Conservation (phyloP, 53 echinoderm and acorn worm genomes). For the Echinarachnius parma region DNA sequence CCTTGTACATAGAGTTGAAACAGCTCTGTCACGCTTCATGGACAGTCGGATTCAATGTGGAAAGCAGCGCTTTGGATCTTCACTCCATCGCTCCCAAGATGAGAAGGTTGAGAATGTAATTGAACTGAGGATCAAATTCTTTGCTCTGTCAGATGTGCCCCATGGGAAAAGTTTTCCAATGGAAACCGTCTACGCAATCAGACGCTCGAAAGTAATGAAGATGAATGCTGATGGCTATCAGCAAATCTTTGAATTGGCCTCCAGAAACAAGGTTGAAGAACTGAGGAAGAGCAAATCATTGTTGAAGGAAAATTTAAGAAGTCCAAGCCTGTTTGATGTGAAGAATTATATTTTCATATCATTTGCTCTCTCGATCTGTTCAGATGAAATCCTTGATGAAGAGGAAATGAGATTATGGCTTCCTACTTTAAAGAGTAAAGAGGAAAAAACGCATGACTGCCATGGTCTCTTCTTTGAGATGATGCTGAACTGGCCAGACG, state of each 20-base stretch:
- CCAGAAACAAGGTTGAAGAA: neutral
- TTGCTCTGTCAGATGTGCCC: conserved; percentile 3
- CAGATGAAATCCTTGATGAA: conserved; percentile 9
- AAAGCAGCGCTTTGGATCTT: conserved; percentile 4
- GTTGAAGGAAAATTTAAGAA: neutral
- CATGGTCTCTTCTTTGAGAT: conserved; percentile 46
- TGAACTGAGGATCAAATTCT: neutral
- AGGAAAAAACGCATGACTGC: neutral
- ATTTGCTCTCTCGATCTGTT: conserved; percentile 21
- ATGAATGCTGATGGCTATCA: conserved; percentile 32
- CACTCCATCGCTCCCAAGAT: neutral
- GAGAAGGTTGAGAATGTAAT: neutral
- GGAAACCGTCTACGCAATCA: conserved; percentile 24
- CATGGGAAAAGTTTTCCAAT: neutral
- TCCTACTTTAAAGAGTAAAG: conserved; percentile 10
- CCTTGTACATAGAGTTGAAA: conserved; percentile 15
- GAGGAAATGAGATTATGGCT: neutral
- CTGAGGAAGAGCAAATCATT: neutral
- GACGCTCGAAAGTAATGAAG: conserved; percentile 11
- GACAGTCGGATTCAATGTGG: conserved; percentile 25
- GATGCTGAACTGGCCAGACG: conserved; percentile 42
- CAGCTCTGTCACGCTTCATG: conserved; percentile 1
- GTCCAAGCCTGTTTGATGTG: conserved; percentile 25
- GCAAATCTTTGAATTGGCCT: conserved; percentile 37
- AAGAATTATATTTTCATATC: conserved; percentile 22